phyloP scores from a whole-genome alignment of 2,888 invertebrate species.

The Spicauda simplicius region DNA sequence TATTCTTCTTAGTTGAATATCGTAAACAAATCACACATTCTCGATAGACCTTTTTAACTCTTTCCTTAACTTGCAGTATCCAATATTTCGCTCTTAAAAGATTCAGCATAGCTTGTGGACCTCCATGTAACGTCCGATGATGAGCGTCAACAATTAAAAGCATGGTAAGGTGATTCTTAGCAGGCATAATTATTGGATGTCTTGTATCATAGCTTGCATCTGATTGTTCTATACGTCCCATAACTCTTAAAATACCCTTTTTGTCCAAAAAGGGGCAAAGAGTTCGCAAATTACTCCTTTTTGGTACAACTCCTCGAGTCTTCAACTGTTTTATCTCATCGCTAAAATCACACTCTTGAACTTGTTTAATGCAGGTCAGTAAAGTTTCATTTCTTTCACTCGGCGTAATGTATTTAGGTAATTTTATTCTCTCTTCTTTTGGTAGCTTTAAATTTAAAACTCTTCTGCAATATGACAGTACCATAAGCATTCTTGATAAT shows the following conservation, averaged over 20 bases:
- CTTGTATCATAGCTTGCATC: conserved; percentile 35
- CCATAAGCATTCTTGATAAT: conserved; percentile 33
- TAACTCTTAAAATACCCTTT: conserved; percentile 41
- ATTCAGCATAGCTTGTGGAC: conserved; percentile 42
- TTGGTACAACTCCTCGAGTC: not conserved
- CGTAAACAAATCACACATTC: conserved; percentile 39
- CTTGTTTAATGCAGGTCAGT: too few species aligned
- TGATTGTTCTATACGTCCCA: conserved; percentile 43
- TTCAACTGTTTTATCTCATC: conserved; percentile 1
- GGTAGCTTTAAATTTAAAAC: too few species aligned
- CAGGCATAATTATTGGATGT: conserved; percentile 46
- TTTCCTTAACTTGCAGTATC: conserved; percentile 39
- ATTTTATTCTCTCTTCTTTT: too few species aligned
- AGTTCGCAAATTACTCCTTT: conserved; percentile 15
- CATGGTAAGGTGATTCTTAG: conserved; percentile 38
- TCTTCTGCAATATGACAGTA: conserved; percentile 40
- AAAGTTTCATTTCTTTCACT: too few species aligned
- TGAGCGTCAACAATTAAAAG: too few species aligned
- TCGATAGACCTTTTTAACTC: conserved; percentile 29
- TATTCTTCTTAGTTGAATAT: conserved; percentile 15
- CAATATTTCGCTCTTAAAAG: conserved; percentile 43
- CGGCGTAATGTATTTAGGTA: too few species aligned
- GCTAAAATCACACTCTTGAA: too few species aligned
- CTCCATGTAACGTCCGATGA: conserved; percentile 44
- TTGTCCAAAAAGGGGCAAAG: conserved; percentile 42